A percentile compares a stretch with the other conserved stretches of the same genome.
Evolutionary conservation across 2,797 vertebrate species (phyloP).

Genomic region (Antrozous pallidus): DNA sequence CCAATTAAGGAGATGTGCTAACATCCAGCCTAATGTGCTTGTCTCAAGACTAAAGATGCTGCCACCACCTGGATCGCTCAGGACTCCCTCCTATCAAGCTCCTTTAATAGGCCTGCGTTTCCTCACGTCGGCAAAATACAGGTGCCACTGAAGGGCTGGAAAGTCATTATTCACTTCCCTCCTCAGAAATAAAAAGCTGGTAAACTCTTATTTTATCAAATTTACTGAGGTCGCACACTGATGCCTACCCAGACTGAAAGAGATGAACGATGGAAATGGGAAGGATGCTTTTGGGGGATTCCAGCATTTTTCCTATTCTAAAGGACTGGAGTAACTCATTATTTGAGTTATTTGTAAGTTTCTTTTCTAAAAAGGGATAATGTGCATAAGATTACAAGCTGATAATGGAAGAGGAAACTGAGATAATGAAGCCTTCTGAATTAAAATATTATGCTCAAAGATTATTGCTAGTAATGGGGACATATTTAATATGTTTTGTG

Average conservation of each 20-base stretch:
- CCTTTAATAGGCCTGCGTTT: conserved; percentile 48
- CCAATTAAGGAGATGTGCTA: conserved; percentile 88
- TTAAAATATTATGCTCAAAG: fast-evolving
- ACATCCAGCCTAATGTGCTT: conserved; percentile 78
- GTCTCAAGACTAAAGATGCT: conserved; percentile 72
- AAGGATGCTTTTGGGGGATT: neutral
- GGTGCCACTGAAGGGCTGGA: conserved; percentile 26
- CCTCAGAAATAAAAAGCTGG: conserved; percentile 70
- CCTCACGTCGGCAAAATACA: conserved; percentile 66
- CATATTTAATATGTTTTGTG: fast-evolving
- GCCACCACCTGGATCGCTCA: conserved; percentile 62
- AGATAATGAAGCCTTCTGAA: neutral
- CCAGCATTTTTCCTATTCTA: conserved; percentile 23
- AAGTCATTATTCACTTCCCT: conserved; percentile 41
- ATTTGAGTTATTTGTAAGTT: neutral
- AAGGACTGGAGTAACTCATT: neutral
- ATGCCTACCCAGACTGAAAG: neutral
- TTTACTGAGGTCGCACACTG: conserved; percentile 36
- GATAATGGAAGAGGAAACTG: neutral
- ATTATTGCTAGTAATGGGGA: fast-evolving
- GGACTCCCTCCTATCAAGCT: conserved; percentile 47
- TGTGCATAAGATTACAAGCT: neutral
- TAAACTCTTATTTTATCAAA: conserved; percentile 66
- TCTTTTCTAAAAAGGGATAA: neutral
- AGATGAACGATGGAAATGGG: neutral